These are phyloP conservation scores for Ormyrus rosae DNA, from an alignment of 2,888 invertebrate genomes.

Conservation along the genomic window DNA sequence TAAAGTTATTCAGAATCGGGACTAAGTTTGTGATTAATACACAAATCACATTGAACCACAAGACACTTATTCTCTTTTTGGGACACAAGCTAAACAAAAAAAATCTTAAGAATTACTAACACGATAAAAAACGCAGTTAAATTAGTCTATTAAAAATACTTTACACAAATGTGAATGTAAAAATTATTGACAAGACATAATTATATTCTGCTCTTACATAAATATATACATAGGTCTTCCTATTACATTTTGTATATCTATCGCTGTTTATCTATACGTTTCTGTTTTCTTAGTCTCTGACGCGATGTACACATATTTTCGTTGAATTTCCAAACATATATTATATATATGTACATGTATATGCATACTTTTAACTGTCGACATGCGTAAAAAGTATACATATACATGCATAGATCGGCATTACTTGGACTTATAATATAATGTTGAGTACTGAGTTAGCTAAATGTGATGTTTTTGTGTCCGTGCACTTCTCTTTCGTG, in stretches of 20 bases:
- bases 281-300: conserved; percentile 8
- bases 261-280: conserved; percentile 37
- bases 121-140: too few relatives aligned
- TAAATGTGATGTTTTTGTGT: conserved; percentile 75
- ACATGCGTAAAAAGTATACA: conserved; percentile 19
- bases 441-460: conserved; percentile 63
- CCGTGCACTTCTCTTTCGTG: conserved; percentile 75
- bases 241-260: conserved; percentile 48
- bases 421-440: conserved; percentile 37
- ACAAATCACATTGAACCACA: not conserved
- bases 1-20: not conserved
- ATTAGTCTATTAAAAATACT: not conserved
- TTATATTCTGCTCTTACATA: not conserved
- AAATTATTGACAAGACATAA: conserved; percentile 7
- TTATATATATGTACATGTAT: conserved; percentile 4
- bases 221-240: conserved; percentile 35
- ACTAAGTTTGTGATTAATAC: not conserved
- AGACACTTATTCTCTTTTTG: too few relatives aligned
- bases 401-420: conserved; percentile 26
- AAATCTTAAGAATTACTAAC: too few relatives aligned
- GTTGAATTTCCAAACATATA: conserved; percentile 21
- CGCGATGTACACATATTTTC: conserved; percentile 32
- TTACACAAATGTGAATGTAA: conserved; percentile 6
- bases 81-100: too few relatives aligned
- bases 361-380: not conserved